Conservation (phyloP, 2,113 vertebrate genomes). For the Corythornis madagascariensis region DNA sequence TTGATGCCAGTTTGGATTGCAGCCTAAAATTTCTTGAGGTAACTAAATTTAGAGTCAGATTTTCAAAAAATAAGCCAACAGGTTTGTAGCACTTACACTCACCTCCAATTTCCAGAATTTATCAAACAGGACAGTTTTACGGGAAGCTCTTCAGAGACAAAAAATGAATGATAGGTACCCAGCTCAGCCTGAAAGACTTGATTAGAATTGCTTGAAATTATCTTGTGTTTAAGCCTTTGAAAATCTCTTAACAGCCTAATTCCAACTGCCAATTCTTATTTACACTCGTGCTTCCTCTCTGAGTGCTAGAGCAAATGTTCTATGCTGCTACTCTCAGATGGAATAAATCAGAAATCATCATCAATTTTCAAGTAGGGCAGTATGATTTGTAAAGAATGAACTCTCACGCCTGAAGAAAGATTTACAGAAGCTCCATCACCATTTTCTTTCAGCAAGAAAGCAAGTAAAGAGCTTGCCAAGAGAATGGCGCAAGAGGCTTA, state of each 20-base stretch:
- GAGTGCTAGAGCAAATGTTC: neutral
- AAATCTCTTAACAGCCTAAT: constrained; percentile 17
- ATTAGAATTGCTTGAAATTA: neutral
- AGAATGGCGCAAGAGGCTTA: neutral
- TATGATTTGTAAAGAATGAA: neutral
- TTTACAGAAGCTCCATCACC: neutral
- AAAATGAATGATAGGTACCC: neutral
- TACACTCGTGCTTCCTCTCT: neutral
- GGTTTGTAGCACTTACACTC: neutral
- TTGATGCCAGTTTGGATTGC: neutral
- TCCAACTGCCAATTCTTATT: constrained; percentile 37
- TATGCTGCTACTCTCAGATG: neutral
- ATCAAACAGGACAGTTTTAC: neutral
- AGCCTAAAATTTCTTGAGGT: neutral
- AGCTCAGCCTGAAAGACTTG: neutral
- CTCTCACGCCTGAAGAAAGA: neutral
- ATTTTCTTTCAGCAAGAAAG: neutral
- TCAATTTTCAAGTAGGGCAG: neutral
- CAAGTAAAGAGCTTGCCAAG: neutral
- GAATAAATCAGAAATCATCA: constrained; percentile 3
- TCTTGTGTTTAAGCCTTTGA: neutral
- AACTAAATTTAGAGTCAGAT: neutral
- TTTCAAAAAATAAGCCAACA: neutral
- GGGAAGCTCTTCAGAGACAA: neutral
- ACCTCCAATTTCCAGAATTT: neutral